Evolutionary conservation across 2,888 invertebrate species (phyloP).

Genomic region (Cerastis rubricosa): DNA sequence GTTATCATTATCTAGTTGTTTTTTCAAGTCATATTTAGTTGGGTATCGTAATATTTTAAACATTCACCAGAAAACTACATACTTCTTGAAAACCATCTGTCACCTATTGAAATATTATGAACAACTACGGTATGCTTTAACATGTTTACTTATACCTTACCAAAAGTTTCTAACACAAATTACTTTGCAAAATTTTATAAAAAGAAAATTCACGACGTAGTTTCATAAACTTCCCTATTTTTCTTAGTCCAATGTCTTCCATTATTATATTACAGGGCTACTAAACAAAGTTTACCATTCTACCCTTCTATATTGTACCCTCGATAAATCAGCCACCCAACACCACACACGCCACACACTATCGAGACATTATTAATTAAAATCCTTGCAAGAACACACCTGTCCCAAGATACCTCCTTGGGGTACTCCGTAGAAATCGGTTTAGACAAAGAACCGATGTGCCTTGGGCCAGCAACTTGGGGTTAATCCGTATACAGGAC

Average conservation of each 20-base stretch:
- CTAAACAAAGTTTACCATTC: conserved; percentile 61
- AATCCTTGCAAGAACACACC: conserved; percentile 85
- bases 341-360: conserved; percentile 79
- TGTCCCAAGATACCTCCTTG: conserved; percentile 80
- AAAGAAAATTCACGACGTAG: not conserved
- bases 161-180: not conserved
- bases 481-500: conserved; percentile 83
- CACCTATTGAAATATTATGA: not conserved
- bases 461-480: conserved; percentile 83
- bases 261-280: conserved; percentile 26
- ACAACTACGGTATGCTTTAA: no score
- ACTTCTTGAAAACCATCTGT: not conserved
- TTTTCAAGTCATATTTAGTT: not conserved
- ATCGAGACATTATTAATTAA: conserved; percentile 90
- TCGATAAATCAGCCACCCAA: conserved; percentile 75
- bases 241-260: conserved; percentile 20
- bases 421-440: conserved; percentile 73
- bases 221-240: not conserved
- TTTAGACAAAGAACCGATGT: conserved; percentile 82
- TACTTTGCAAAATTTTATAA: not conserved
- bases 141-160: not conserved
- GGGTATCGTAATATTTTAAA: not conserved
- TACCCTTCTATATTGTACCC: conserved; percentile 53
- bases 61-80: not conserved
- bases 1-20: not conserved